Percentiles rank a stretch among this genome's conserved stretches.
phyloP scores from a whole-genome alignment of 2,888 invertebrate genomes.

The Petrolisthes cinctipes region DNA sequence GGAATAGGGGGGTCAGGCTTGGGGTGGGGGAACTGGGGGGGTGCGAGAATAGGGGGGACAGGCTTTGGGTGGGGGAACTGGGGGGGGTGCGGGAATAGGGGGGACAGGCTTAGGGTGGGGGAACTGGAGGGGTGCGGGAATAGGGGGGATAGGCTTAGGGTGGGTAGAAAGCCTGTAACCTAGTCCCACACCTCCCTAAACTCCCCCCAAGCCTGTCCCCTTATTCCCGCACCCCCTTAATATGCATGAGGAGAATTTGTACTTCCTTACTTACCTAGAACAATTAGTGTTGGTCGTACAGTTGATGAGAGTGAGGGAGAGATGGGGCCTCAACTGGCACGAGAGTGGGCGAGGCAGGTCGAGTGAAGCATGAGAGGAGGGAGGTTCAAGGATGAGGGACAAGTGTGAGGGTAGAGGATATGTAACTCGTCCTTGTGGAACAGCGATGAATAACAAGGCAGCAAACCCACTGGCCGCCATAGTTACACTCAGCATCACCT shows the following conservation, averaged over 20 bases:
- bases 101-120: too few species aligned
- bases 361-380: neutral
- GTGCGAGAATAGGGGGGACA: too few species aligned
- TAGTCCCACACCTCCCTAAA: too few species aligned
- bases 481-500: slow-evolving; percentile 54
- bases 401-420: neutral
- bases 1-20: too few species aligned
- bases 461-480: slow-evolving; percentile 51
- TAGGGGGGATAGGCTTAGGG: too few species aligned
- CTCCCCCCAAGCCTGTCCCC: too few species aligned
- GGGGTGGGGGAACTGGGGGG: too few species aligned
- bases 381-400: neutral
- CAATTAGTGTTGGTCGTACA: neutral
- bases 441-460: slow-evolving; percentile 42
- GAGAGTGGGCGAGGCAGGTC: neutral
- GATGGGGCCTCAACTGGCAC: neutral
- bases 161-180: too few species aligned
- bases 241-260: neutral
- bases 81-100: too few species aligned
- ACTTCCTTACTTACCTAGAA: neutral
- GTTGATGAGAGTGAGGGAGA: neutral
- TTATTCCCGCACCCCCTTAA: too few species aligned
- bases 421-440: slow-evolving; percentile 24
- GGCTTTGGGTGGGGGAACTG: too few species aligned
- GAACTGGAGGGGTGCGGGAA: too few species aligned